Evolutionary conservation across 2,113 vertebrate genomes (phyloP).

Genomic region (Chrysochloris asiatica): DNA sequence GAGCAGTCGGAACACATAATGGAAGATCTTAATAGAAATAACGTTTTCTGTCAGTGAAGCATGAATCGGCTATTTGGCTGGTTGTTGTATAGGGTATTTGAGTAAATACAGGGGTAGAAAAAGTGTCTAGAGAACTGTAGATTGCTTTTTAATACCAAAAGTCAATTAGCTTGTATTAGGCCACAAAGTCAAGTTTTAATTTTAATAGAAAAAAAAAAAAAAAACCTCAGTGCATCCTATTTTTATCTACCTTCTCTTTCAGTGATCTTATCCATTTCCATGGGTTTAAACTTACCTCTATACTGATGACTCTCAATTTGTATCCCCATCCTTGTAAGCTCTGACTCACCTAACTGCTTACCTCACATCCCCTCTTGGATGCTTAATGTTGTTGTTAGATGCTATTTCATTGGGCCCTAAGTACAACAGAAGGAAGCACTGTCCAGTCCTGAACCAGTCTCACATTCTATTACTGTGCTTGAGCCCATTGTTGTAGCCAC

Average conservation of each 20-base stretch:
- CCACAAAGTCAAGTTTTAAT: slow-evolving; percentile 12
- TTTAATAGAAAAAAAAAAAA: background rate
- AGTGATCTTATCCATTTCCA: background rate
- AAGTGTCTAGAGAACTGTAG: background rate
- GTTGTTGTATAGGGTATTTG: background rate
- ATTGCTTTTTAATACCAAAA: slow-evolving; percentile 39
- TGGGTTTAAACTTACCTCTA: background rate
- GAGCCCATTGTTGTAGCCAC: too few species aligned
- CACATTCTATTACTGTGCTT: too few species aligned
- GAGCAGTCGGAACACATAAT: background rate
- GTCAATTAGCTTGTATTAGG: background rate
- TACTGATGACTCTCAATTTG: background rate
- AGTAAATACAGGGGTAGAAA: background rate
- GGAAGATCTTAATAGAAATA: background rate
- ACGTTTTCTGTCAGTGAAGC: background rate
- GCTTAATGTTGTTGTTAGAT: background rate
- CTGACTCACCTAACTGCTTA: background rate
- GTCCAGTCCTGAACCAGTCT: too few species aligned
- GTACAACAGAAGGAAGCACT: too few species aligned
- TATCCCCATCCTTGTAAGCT: background rate
- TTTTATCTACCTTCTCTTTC: background rate
- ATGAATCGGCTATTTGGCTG: background rate
- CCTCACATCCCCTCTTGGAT: background rate
- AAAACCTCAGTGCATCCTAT: background rate
- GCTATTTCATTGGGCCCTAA: too few species aligned